These are phyloP conservation scores for Hipparchia sbordonii DNA, from an alignment of 2,888 invertebrate genomes.

Conservation along the genomic window DNA sequence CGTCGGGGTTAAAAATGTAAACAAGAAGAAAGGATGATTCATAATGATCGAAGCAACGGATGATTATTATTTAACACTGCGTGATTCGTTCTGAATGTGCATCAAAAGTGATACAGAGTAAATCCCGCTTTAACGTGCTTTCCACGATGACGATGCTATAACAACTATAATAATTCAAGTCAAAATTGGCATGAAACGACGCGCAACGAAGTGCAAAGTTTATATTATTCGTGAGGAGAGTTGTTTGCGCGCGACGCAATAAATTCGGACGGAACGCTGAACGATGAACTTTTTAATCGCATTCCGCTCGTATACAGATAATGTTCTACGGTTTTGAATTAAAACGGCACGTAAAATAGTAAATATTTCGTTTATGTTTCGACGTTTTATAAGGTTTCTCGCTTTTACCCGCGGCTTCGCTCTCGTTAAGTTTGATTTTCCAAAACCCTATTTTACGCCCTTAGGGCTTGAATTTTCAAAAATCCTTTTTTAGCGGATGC, in stretches of 20 bases:
- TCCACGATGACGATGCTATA: background rate
- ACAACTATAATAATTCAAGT: constrained; percentile 6
- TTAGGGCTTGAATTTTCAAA: too few species aligned
- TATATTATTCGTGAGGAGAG: constrained; percentile 29
- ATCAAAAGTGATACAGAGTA: background rate
- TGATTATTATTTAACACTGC: background rate
- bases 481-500: too few species aligned
- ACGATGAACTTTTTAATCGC: constrained; percentile 62
- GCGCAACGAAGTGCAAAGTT: constrained; percentile 34
- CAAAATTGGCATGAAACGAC: constrained; percentile 26
- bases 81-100: background rate
- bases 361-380: background rate
- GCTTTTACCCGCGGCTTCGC: too few species aligned
- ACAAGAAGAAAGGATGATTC: too few species aligned
- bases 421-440: too few species aligned
- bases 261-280: constrained; percentile 34
- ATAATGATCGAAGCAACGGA: background rate
- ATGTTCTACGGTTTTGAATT: constrained; percentile 32
- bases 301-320: constrained; percentile 42
- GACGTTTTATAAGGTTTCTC: background rate
- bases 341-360: constrained; percentile 2
- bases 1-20: too few species aligned
- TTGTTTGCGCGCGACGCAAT: constrained; percentile 37
- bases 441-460: too few species aligned
- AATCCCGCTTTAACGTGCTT: background rate